These are phyloP conservation scores for Scolanthus callimorphus DNA, from an alignment of 92 coral and sea anemone genomes.

Conservation along the genomic window DNA sequence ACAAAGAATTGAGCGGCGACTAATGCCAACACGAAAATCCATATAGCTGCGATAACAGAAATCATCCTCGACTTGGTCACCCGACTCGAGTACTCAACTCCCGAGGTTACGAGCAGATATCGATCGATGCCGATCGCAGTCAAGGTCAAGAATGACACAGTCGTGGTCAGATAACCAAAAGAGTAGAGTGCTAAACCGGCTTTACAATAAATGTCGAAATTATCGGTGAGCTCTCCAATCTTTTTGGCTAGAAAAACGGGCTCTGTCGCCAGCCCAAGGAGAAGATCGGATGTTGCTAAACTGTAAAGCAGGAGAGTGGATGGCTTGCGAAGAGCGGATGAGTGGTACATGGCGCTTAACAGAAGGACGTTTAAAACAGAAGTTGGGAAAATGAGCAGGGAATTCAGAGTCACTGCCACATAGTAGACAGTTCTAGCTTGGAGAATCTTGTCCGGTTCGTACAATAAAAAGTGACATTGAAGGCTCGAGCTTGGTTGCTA, in stretches of 20 bases:
- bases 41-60: not conserved
- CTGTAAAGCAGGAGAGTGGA: constrained; percentile 26
- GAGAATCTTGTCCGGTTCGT: constrained; percentile 14
- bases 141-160: constrained; percentile 14
- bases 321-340: constrained; percentile 19
- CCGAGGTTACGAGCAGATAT: constrained; percentile 19
- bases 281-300: constrained; percentile 21
- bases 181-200: constrained; percentile 4
- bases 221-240: constrained; percentile 17
- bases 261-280: constrained; percentile 10
- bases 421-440: constrained; percentile 15
- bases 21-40: not conserved
- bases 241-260: constrained; percentile 16
- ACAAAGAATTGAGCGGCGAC: not conserved
- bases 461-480: constrained; percentile 19
- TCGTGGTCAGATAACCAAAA: not conserved
- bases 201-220: constrained; percentile 2
- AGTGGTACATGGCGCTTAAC: constrained; percentile 18
- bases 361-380: constrained; percentile 10
- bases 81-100: constrained; percentile 8
- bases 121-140: constrained; percentile 21
- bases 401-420: constrained; percentile 11
- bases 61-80: constrained; percentile 8
- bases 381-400: constrained; percentile 18
- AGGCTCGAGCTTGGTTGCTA: too few relatives aligned